These are phyloP conservation scores for Cyanoramphus novaezelandiae DNA, from an alignment of 2,113 vertebrate species.

Conservation along the genomic window DNA sequence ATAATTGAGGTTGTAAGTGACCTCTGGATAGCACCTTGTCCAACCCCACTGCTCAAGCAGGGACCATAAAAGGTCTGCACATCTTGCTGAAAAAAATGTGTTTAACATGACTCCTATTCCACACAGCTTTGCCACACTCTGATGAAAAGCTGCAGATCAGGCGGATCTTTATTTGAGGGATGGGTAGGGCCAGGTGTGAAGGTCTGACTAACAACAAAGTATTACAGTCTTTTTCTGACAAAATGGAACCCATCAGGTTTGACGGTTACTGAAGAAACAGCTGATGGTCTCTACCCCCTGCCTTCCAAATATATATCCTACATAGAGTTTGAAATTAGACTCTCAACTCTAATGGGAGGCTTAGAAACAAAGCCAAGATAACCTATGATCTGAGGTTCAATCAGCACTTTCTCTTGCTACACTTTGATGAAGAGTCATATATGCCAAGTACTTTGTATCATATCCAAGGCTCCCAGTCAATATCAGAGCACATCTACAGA, in stretches of 20 bases:
- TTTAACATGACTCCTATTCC: background rate
- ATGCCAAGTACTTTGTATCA: background rate
- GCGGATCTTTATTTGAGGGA: background rate
- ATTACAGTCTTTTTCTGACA: background rate
- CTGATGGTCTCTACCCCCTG: background rate
- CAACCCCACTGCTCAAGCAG: background rate
- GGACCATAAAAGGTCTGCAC: background rate
- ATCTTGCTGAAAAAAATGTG: background rate
- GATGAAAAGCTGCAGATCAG: background rate
- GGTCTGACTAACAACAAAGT: background rate
- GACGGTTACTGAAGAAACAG: background rate
- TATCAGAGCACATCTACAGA: background rate
- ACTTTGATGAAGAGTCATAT: background rate
- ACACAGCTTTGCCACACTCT: background rate
- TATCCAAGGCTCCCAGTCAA: background rate
- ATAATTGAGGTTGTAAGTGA: background rate
- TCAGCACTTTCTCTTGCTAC: background rate
- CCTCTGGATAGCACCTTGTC: background rate
- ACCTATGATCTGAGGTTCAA: background rate
- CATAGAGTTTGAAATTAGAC: background rate
- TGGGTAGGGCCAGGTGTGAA: background rate
- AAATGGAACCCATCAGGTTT: background rate
- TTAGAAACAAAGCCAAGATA: background rate
- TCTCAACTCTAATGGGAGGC: background rate
- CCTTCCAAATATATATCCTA: background rate